Conservation (phyloP, 2,888 invertebrate species). For the Blastobasis adustella region DNA sequence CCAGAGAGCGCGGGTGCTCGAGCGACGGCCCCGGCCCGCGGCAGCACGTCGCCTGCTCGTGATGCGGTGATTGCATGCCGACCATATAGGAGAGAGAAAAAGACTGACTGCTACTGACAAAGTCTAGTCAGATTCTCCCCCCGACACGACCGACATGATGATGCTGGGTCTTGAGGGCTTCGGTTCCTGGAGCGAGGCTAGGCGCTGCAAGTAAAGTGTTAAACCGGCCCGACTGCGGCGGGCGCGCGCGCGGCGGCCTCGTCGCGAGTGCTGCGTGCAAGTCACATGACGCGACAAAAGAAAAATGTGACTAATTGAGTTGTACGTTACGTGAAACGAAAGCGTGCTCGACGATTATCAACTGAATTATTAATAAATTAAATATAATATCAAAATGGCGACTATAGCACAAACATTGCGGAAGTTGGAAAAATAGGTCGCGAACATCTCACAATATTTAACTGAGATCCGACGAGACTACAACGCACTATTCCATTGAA, state of each 20-base stretch:
- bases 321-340: conserved; percentile 22
- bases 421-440: conserved; percentile 67
- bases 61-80: conserved; percentile 55
- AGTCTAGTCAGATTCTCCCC: conserved; percentile 81
- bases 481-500: conserved; percentile 28
- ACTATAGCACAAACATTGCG: conserved; percentile 45
- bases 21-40: conserved; percentile 9
- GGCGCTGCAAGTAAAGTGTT: conserved; percentile 34
- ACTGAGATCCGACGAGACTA: conserved; percentile 18
- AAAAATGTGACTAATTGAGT: conserved; percentile 34
- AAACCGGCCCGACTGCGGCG: conserved; percentile 13
- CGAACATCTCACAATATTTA: conserved; percentile 42
- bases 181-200: conserved; percentile 17
- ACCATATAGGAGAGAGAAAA: conserved; percentile 86
- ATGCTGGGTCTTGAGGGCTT: conserved; percentile 32
- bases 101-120: conserved; percentile 78
- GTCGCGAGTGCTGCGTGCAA: conserved; percentile 15
- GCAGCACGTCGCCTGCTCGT: conserved; percentile 1
- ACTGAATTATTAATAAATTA: conserved; percentile 13
- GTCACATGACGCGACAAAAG: conserved; percentile 42
- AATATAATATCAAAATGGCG: conserved; percentile 40
- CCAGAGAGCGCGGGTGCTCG: conserved; percentile 15
- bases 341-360: conserved; percentile 18
- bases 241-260: conserved; percentile 5
- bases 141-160: conserved; percentile 69